Conservation (phyloP, 2,113 vertebrate genomes). For the Chitala chitala region DNA sequence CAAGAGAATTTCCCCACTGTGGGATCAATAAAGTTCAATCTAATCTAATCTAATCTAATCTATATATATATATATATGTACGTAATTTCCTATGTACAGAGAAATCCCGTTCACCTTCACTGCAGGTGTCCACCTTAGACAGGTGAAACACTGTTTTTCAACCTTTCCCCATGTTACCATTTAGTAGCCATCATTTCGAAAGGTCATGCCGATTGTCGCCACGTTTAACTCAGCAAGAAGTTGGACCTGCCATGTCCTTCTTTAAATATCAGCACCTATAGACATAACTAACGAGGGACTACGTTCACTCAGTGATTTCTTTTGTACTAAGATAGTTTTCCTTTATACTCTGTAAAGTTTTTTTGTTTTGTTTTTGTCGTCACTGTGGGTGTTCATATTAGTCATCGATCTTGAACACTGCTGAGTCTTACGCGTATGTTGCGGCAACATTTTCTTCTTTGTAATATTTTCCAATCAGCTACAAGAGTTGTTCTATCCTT, state of each 20-base stretch:
- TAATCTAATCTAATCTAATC: no score
- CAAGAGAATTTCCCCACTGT: no score
- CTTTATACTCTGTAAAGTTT: background rate
- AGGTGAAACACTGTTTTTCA: background rate
- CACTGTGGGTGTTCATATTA: no score
- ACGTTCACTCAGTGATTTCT: no score
- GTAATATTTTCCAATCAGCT: background rate
- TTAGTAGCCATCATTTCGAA: background rate
- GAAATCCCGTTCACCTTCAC: background rate
- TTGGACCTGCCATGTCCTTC: background rate
- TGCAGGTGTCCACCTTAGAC: background rate
- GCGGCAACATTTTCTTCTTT: background rate
- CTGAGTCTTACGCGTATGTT: background rate
- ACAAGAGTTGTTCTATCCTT: background rate
- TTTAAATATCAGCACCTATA: no score
- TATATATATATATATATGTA: no score
- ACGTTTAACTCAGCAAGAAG: background rate
- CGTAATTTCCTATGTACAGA: background rate
- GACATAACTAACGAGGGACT: no score
- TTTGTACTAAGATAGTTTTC: no score
- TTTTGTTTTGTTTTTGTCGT: background rate
- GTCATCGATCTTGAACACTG: background rate
- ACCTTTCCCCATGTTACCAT: background rate
- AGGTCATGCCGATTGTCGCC: no score
- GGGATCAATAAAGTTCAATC: no score